These are phyloP conservation scores for Nerophis ophidion DNA, from an alignment of 2,113 vertebrate genomes.

Conservation along the genomic window DNA sequence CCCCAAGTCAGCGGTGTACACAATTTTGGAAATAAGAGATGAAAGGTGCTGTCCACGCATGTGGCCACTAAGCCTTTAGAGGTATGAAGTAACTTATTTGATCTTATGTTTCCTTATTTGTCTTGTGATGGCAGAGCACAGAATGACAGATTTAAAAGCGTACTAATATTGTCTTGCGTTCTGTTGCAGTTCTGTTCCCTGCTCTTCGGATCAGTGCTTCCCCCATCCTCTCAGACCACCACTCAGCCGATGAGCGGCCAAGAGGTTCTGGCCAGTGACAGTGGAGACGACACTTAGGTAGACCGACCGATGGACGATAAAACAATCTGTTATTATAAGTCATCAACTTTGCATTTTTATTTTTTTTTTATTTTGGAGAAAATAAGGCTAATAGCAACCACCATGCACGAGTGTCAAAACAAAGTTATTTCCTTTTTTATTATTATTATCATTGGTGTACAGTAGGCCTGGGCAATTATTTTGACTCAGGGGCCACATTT, in stretches of 20 bases:
- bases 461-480: neutral
- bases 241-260: slow-evolving; percentile 64
- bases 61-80: no score
- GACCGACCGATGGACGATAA: slow-evolving; percentile 13
- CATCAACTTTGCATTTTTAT: neutral
- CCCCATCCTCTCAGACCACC: slow-evolving; percentile 51
- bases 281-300: slow-evolving; percentile 66
- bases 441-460: slow-evolving; percentile 9
- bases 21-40: no score
- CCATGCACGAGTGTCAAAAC: neutral
- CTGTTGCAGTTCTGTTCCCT: slow-evolving; percentile 82
- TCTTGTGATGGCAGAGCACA: no score
- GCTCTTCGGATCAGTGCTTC: slow-evolving; percentile 86
- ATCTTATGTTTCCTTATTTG: no score
- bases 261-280: slow-evolving; percentile 88
- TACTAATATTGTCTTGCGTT: neutral
- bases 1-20: no score
- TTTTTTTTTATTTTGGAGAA: neutral
- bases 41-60: no score
- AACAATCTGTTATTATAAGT: neutral
- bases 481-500: no score
- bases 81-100: no score
- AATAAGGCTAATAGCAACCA: neutral
- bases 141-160: neutral
- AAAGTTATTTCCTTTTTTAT: slow-evolving; percentile 9